A percentile compares a stretch with the other conserved stretches of the same genome.
These are phyloP conservation scores for Morinoia aosen DNA, from an alignment of 2,888 invertebrate genomes.

Conservation along the genomic window DNA sequence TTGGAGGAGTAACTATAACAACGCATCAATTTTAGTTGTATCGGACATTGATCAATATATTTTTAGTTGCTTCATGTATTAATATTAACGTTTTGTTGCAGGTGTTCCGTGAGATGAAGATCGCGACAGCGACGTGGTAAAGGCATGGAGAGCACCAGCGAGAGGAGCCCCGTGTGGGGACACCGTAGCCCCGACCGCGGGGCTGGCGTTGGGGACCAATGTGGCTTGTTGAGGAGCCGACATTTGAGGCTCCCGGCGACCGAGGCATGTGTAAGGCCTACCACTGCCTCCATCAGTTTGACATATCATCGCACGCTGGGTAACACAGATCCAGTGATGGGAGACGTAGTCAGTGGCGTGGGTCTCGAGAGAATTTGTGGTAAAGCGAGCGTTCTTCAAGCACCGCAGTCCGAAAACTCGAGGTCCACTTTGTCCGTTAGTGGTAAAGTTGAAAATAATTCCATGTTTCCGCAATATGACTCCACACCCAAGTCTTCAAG, in stretches of 20 bases:
- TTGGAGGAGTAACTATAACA: background rate
- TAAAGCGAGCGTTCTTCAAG: background rate
- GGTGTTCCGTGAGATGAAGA: slow-evolving; percentile 20
- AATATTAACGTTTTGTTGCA: background rate
- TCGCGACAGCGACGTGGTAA: background rate
- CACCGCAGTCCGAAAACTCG: background rate
- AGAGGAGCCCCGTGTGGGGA: background rate
- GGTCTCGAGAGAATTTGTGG: background rate
- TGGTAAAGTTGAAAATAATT: background rate
- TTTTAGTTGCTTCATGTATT: background rate
- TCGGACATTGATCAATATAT: background rate
- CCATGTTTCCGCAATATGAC: background rate
- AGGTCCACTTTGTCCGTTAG: background rate
- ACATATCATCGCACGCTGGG: slow-evolving; percentile 29
- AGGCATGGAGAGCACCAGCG: background rate
- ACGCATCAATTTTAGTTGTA: background rate
- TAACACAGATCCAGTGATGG: background rate
- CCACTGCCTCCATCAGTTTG: background rate
- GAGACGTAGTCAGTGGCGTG: background rate
- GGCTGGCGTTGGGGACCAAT: slow-evolving; percentile 7
- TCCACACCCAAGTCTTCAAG: background rate
- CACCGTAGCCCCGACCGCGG: background rate
- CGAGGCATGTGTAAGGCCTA: background rate
- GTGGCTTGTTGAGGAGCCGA: background rate
- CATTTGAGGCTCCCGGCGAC: background rate